Conservation (phyloP, 2,113 vertebrate genomes). For the Calonectris borealis region DNA sequence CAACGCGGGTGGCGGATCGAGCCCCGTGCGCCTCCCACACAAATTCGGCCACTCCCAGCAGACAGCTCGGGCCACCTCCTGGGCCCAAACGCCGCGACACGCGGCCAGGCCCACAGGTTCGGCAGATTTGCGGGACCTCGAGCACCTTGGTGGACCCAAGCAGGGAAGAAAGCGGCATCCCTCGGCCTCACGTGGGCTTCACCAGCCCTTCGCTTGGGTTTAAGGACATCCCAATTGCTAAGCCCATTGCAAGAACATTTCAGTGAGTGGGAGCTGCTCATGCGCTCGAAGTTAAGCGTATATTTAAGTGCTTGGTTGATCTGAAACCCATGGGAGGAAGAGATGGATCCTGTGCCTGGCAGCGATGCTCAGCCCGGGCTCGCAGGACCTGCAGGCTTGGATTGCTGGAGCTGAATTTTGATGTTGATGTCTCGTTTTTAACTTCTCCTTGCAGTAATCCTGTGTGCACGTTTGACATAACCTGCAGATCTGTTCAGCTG, state of each 20-base stretch:
- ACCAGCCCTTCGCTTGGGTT: neutral
- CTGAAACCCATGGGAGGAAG: neutral
- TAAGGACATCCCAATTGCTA: neutral
- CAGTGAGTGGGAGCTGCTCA: neutral
- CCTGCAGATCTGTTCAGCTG: neutral
- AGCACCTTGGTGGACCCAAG: neutral
- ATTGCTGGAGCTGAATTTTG: neutral
- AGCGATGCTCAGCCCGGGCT: neutral
- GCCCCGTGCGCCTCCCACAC: neutral
- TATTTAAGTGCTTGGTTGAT: neutral
- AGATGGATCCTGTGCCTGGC: neutral
- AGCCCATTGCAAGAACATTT: neutral
- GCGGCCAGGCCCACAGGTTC: neutral
- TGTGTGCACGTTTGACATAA: neutral
- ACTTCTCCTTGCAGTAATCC: neutral
- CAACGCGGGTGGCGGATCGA: neutral
- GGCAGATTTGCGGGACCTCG: accelerated
- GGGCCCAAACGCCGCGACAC: accelerated
- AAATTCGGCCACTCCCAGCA: neutral
- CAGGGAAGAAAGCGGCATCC: accelerated
- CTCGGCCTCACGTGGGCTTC: neutral
- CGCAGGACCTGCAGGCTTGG: neutral
- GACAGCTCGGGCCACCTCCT: neutral
- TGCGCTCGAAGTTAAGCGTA: neutral
- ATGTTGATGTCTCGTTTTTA: neutral